Evolutionary conservation across 2,797 vertebrate species (phyloP), one percentile per base, ranked within the genome.

Genomic region (Dallia pectoralis): DNA sequence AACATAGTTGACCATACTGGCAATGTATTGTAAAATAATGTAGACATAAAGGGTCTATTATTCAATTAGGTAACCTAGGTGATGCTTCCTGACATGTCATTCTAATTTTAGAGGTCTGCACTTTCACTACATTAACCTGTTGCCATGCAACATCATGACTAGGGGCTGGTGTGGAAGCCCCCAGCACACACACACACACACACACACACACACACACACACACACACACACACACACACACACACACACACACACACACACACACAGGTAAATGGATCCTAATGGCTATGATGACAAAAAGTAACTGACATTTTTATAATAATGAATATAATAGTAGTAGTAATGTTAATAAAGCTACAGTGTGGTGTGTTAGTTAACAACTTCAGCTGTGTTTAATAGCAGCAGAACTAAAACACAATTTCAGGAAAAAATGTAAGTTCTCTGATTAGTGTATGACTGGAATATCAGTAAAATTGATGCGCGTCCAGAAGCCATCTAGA

Each of bases 121-220:
- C 74, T 62, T 77, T 78, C 62, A 64, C 76, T 22, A 64, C 69
- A 33, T 1, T 44, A 44, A 76, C 77, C 81, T 86, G 89, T 88
- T 89, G 84, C 87, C 83, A 86, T 84, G 88, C 72, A 74, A 70
- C 84, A 71, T 36, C 68, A 32, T 85, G 47, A 49, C 59, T 27
- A 65, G 51, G 25, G 22, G 53, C 11, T 12, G 53, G 53, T 4
- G 53, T 19, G 53, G 53, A 44, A 44, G 40, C 40, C 40, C n/a
- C n/a, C n/a, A n/a, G n/a, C n/a, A n/a, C n/a, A n/a, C n/a, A n/a
- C n/a, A n/a, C n/a, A n/a, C n/a, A n/a, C n/a, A n/a, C n/a, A n/a
- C n/a, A n/a, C n/a, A n/a, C n/a, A n/a, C n/a, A n/a, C n/a, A n/a
- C n/a, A n/a, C n/a, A n/a, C n/a, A n/a, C n/a, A n/a, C n/a, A n/a